These are phyloP conservation scores for Neoseiulus cucumeris DNA, from an alignment of 1,140 invertebrate genomes.

Conservation along the genomic window DNA sequence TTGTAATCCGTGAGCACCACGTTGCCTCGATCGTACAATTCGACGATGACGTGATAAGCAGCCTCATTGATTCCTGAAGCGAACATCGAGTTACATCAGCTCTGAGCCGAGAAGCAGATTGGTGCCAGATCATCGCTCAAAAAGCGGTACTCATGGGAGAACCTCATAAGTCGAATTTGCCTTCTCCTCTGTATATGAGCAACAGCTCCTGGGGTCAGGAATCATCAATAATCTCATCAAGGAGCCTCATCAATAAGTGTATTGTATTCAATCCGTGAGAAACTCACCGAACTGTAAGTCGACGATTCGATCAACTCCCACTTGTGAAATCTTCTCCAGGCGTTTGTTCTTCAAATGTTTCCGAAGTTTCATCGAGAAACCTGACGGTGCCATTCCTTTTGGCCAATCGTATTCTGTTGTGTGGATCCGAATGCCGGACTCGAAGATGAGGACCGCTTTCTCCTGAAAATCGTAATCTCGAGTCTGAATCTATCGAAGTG, in stretches of 20 bases:
- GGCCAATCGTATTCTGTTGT: conserved; percentile 93
- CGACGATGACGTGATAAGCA: conserved; percentile 85
- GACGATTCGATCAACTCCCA: conserved; percentile 70
- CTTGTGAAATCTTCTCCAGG: conserved; percentile 58
- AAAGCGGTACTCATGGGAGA: too few relatives aligned
- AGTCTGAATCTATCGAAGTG: conserved; percentile 32
- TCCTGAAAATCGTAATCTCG: conserved; percentile 24
- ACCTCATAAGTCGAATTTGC: too few relatives aligned
- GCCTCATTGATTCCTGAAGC: conserved; percentile 46
- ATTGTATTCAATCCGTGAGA: not conserved
- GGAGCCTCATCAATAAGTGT: too few relatives aligned
- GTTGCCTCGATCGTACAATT: conserved; percentile 92
- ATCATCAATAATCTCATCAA: too few relatives aligned
- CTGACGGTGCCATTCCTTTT: conserved; percentile 81
- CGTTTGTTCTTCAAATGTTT: conserved; percentile 95
- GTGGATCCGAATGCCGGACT: conserved; percentile 84
- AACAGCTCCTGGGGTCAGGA: too few relatives aligned
- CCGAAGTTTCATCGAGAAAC: conserved; percentile 93
- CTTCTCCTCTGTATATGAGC: too few relatives aligned
- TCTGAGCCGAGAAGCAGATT: too few relatives aligned
- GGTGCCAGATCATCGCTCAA: too few relatives aligned
- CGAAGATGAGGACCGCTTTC: conserved; percentile 69
- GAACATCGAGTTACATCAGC: conserved; percentile 25
- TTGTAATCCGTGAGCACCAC: conserved; percentile 80
- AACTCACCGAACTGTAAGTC: conserved; percentile 69